Base-by-base conservation (phyloP, 1,140 invertebrate genomes). In the Halesus radiatus region DNA sequence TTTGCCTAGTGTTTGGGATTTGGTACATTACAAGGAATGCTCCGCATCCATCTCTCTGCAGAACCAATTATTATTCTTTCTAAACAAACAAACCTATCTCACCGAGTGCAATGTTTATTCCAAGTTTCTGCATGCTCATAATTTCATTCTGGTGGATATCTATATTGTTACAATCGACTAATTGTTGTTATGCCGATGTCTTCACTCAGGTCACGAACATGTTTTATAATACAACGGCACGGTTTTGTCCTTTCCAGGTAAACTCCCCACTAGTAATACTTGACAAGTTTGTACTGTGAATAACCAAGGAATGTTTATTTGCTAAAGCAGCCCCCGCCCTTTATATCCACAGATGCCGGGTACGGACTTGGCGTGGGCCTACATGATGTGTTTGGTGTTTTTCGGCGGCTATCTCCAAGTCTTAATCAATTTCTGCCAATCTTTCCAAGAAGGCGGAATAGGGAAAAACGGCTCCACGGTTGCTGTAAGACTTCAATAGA, bases 391-490 rank as follows among this genome's bases (percentile, higher is more conserved):
- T 87, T 86, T 88, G 82, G 86, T 92, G 86, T 92, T 93, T 87
- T 92, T 92, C 86, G 87, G 91, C 84, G 92, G 92, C 85, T 94
- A 92, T 89, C 82, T 92, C 84, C 91, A 92, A 86, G 90, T 93
- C 86, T 90, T 93, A 87, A 85, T 92, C 87, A 88, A 90, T 87
- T 94, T 94, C 90, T 91, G 89, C 87, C 91, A 92, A 88, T 92
- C 92, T 81, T 94, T 95, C 84, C 90, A 94, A 78, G 88, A 91
- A 85, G 95, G 95, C 87, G 96, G 96, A 84, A 92, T 94, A 84
- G 97, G 97, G 82, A 98, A 97, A 91, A 98, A 98, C 90, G 96
- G 96, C 88, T 97, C 96, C 56, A 96, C 96, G 58, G 94, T 97
- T 85, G 96, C 96, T 87, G 96, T 96, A 94, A 96, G 95, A 85